Evolutionary conservation across 2,888 invertebrate genomes (phyloP).

Genomic region (Bimastos eiseni): DNA sequence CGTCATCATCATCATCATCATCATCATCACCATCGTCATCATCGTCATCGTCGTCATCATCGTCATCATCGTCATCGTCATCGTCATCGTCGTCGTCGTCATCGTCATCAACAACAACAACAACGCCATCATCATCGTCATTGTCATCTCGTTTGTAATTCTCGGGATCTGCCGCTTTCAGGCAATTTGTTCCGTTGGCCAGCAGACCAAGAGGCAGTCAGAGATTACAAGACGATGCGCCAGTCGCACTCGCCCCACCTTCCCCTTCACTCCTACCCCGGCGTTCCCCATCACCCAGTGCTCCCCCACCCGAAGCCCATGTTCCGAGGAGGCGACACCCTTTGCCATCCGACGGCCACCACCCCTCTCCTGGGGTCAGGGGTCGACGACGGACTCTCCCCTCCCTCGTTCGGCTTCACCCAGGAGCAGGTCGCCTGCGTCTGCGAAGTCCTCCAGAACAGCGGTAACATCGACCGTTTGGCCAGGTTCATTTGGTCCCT

Average conservation of each 20-base stretch:
- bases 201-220: not conserved
- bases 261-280: conserved; percentile 20
- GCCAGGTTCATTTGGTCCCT: conserved; percentile 94
- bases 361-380: not conserved
- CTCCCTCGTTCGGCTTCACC: conserved; percentile 71
- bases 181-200: not conserved
- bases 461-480: conserved; percentile 92
- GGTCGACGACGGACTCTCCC: conserved; percentile 18
- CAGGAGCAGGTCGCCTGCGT: conserved; percentile 99
- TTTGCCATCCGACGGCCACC: not conserved
- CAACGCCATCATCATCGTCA: not conserved
- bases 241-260: not conserved
- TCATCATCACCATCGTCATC: too few species aligned
- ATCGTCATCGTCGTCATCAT: not conserved
- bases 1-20: too few species aligned
- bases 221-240: not conserved
- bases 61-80: not conserved
- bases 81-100: not conserved
- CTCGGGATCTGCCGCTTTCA: not conserved
- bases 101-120: too few species aligned
- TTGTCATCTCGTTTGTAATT: not conserved
- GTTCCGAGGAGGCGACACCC: not conserved
- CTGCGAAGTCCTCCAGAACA: conserved; percentile 93
- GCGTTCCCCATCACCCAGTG: not conserved
- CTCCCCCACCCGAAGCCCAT: not conserved